A percentile compares a stretch with the other conserved stretches of the same genome.
phyloP scores from a whole-genome alignment of 2,113 vertebrate species.

The Sprattus sprattus region DNA sequence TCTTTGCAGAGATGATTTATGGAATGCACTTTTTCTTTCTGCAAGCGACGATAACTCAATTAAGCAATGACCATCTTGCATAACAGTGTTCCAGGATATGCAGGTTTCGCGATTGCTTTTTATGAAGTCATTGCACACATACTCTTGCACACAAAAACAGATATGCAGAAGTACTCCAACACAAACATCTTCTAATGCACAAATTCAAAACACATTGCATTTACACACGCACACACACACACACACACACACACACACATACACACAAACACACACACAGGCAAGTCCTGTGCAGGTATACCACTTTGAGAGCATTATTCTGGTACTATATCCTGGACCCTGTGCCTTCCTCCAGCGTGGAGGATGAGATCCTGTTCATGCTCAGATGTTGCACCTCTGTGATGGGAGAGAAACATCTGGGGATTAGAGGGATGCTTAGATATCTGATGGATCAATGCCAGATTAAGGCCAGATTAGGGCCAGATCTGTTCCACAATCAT shows the following conservation, averaged over 20 bases:
- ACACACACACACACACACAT: not conserved
- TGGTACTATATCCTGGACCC: not conserved
- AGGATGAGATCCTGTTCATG: not conserved
- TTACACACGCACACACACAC: not conserved
- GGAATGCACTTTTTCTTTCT: not conserved
- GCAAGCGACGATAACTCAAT: not conserved
- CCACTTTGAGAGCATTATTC: not conserved
- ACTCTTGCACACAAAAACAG: not conserved
- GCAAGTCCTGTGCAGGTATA: not conserved
- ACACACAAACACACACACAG: not conserved
- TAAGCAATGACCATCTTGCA: not conserved
- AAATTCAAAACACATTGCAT: not conserved
- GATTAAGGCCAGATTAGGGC: not conserved
- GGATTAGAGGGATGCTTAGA: not conserved
- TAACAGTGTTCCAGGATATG: not conserved
- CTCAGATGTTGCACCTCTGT: not conserved
- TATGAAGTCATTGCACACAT: not conserved
- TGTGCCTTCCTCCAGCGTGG: not conserved
- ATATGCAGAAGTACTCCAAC: not conserved
- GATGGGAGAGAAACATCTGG: not conserved
- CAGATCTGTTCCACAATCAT: not conserved
- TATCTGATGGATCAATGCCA: not conserved
- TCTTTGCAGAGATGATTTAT: not conserved
- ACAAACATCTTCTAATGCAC: not conserved
- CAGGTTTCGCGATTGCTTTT: not conserved